These are phyloP conservation scores for Homalodisca vitripennis DNA, from an alignment of 1,140 invertebrate genomes.

Conservation along the genomic window DNA sequence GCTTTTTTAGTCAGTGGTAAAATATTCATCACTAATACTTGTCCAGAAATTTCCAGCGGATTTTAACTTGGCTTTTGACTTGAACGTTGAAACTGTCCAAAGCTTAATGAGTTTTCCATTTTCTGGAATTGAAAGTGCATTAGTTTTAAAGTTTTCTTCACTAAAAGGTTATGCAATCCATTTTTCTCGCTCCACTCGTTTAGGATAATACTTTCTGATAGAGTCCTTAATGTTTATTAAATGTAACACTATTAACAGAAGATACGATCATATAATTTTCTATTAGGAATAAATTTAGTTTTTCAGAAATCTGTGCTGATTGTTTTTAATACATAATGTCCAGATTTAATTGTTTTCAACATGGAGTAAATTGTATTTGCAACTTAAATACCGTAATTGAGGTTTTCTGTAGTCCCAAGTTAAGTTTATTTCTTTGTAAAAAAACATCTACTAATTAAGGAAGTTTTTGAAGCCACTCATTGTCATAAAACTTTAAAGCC, in stretches of 20 bases:
- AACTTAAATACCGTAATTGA: no score
- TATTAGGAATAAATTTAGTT: neutral
- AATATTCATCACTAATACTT: neutral
- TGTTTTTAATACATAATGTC: neutral
- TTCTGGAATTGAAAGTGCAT: neutral
- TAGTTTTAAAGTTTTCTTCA: neutral
- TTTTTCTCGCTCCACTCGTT: neutral
- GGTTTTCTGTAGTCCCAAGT: no score
- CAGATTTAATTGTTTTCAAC: neutral
- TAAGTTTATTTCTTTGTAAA: conserved; percentile 6
- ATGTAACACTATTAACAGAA: neutral
- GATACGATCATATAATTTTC: neutral
- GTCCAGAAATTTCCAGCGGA: neutral
- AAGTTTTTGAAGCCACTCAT: conserved; percentile 2
- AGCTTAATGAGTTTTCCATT: neutral
- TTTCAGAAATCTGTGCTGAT: neutral
- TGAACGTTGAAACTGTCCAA: neutral
- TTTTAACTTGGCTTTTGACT: neutral
- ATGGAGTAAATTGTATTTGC: neutral
- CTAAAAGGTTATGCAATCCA: neutral
- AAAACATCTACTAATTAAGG: neutral
- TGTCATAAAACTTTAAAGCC: no score
- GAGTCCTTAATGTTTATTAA: neutral
- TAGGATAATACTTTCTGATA: neutral
- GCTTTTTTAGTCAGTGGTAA: neutral